Evolutionary conservation across 2,888 invertebrate genomes (phyloP).

Genomic region (Allophyes oxyacanthae): DNA sequence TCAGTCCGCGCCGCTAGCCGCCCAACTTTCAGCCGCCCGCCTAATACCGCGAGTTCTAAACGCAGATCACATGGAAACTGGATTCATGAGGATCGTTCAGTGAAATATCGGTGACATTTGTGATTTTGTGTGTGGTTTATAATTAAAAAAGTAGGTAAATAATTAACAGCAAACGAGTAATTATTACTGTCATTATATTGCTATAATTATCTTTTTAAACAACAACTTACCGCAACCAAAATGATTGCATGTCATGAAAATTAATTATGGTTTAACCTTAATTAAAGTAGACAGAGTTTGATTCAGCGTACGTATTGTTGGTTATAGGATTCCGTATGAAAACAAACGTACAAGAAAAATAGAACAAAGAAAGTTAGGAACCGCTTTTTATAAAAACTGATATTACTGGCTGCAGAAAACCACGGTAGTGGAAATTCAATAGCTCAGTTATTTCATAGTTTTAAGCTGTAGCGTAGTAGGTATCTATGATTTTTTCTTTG

Average conservation of each 20-base stretch:
- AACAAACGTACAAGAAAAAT: conserved; percentile 4
- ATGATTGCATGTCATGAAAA: not conserved
- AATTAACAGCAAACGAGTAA: conserved; percentile 1
- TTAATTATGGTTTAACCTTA: not conserved
- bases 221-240: not conserved
- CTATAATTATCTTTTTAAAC: conserved; percentile 3
- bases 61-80: conserved; percentile 54
- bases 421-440: conserved; percentile 40
- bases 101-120: conserved; percentile 58
- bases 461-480: conserved; percentile 11
- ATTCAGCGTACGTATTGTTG: not conserved
- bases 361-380: conserved; percentile 24
- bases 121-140: conserved; percentile 56
- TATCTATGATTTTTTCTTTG: conserved; percentile 36
- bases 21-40: conserved; percentile 61
- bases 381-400: conserved; percentile 12
- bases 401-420: conserved; percentile 16
- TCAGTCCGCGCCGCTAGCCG: conserved; percentile 52
- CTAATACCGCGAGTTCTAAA: conserved; percentile 59
- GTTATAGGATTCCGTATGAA: conserved; percentile 4
- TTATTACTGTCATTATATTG: not conserved
- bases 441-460: conserved; percentile 29
- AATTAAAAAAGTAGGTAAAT: conserved; percentile 36
- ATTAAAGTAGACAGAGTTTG: not conserved
- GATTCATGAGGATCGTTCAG: conserved; percentile 63